Percentiles rank a stretch among this genome's conserved stretches.
Conservation (phyloP, 2,113 vertebrate species). For the Pachypanchax playfairii region DNA sequence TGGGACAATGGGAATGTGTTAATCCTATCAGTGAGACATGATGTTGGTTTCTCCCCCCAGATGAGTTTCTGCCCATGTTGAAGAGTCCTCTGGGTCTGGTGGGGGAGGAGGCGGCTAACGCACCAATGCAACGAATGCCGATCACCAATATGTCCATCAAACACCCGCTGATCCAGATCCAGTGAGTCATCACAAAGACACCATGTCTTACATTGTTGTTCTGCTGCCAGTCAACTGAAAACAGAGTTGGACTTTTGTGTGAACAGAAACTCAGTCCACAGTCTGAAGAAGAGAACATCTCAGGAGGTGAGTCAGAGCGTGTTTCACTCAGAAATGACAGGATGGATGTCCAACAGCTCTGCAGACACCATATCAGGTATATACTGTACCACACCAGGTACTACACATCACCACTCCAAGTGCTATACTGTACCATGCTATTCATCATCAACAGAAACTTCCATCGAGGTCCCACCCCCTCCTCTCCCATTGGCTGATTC, state of each 20-base stretch:
- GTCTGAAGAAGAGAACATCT: slow-evolving; percentile 80
- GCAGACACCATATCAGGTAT: not conserved
- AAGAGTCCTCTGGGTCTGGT: slow-evolving; percentile 87
- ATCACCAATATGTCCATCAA: slow-evolving; percentile 92
- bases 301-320: slow-evolving; percentile 72
- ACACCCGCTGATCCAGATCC: slow-evolving; percentile 93
- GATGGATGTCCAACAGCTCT: slow-evolving; percentile 11
- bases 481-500: slow-evolving; percentile 13
- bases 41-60: slow-evolving; percentile 41
- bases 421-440: not conserved
- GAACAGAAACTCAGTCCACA: slow-evolving; percentile 88
- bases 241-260: not conserved
- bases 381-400: not conserved
- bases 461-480: not conserved
- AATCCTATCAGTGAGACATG: not conserved
- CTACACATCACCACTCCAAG: not conserved
- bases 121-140: slow-evolving; percentile 66
- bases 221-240: not conserved
- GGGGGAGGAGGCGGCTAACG: slow-evolving; percentile 82
- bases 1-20: too few relatives aligned
- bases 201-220: not conserved
- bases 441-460: not conserved
- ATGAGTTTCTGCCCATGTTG: slow-evolving; percentile 84
- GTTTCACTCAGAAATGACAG: slow-evolving; percentile 58
- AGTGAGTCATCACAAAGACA: slow-evolving; percentile 82